phyloP scores from a whole-genome alignment of 2,888 invertebrate species.

The Pyralis farinalis region DNA sequence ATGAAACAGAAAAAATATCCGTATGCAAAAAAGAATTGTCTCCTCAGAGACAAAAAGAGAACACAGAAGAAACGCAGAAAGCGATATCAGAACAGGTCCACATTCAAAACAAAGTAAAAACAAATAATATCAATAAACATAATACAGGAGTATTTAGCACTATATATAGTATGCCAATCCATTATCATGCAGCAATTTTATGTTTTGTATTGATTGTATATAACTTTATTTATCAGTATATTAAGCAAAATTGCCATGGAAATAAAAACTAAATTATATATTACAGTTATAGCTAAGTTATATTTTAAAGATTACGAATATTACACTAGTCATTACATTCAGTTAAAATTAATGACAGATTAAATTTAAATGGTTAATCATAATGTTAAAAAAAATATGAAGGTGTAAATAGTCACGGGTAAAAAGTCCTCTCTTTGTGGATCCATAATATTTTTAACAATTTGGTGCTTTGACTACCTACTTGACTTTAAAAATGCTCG shows the following conservation, averaged over 20 bases:
- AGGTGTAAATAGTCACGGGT: slow-evolving; percentile 65
- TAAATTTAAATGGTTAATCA: slow-evolving; percentile 17
- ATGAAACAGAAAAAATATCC: slow-evolving; percentile 14
- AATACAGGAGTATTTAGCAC: slow-evolving; percentile 51
- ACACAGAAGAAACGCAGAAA: slow-evolving; percentile 14
- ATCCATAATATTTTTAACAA: slow-evolving; percentile 54
- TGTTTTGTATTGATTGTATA: slow-evolving; percentile 77
- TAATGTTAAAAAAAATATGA: slow-evolving; percentile 21
- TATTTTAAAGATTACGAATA: slow-evolving; percentile 25
- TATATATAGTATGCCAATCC: slow-evolving; percentile 73
- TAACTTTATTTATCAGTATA: slow-evolving; percentile 73
- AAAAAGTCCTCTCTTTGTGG: slow-evolving; percentile 37
- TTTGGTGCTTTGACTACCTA: slow-evolving; percentile 65
- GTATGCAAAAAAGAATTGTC: slow-evolving; percentile 19
- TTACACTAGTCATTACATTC: slow-evolving; percentile 66
- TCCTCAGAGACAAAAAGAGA: slow-evolving; percentile 7
- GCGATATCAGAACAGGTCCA: slow-evolving; percentile 21
- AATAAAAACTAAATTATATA: slow-evolving; percentile 34
- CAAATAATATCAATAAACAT: slow-evolving; percentile 56
- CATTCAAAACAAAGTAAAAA: slow-evolving; percentile 29
- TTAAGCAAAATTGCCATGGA: slow-evolving; percentile 66
- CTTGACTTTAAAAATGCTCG: slow-evolving; percentile 55
- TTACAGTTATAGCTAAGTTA: neutral
- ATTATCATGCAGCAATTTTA: slow-evolving; percentile 74
- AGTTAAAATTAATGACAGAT: slow-evolving; percentile 21